Conservation (phyloP, 2,888 invertebrate species). For the Smittia aterrima region DNA sequence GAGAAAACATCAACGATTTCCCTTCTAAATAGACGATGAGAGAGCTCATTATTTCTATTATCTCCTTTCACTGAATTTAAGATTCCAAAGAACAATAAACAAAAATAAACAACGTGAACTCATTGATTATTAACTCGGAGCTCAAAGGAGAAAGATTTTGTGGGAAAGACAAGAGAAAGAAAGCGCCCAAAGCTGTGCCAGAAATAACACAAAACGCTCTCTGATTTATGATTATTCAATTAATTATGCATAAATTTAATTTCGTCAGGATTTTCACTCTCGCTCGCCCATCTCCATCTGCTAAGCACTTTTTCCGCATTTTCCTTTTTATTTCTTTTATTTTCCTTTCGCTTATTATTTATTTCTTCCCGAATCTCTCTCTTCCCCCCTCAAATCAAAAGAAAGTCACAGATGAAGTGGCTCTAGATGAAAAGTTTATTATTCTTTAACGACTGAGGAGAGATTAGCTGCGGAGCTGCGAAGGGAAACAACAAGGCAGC, state of each 20-base stretch:
- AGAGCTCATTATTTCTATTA: too few relatives aligned
- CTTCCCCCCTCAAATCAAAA: not conserved
- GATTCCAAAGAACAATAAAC: not conserved
- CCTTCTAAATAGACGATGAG: too few relatives aligned
- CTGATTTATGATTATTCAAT: constrained; percentile 39
- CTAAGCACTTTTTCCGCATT: not conserved
- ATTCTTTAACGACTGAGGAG: constrained; percentile 22
- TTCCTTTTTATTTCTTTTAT: constrained; percentile 17
- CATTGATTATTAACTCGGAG: not conserved
- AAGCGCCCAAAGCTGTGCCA: not conserved
- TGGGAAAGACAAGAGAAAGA: not conserved
- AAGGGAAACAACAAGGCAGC: constrained; percentile 25
- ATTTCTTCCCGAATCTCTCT: not conserved
- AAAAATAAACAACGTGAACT: not conserved
- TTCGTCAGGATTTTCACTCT: constrained; percentile 21
- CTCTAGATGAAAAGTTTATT: constrained; percentile 7
- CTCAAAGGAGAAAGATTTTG: not conserved
- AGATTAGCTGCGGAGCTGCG: constrained; percentile 16
- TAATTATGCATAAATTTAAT: constrained; percentile 40
- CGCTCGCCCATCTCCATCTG: constrained; percentile 7
- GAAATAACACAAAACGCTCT: constrained; percentile 4
- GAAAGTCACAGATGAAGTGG: constrained; percentile 4
- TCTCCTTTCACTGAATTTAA: not conserved
- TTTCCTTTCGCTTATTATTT: constrained; percentile 13
- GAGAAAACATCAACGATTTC: too few relatives aligned